phyloP scores from a whole-genome alignment of 2,888 invertebrate genomes.

The Ganaspis brasiliensis region DNA sequence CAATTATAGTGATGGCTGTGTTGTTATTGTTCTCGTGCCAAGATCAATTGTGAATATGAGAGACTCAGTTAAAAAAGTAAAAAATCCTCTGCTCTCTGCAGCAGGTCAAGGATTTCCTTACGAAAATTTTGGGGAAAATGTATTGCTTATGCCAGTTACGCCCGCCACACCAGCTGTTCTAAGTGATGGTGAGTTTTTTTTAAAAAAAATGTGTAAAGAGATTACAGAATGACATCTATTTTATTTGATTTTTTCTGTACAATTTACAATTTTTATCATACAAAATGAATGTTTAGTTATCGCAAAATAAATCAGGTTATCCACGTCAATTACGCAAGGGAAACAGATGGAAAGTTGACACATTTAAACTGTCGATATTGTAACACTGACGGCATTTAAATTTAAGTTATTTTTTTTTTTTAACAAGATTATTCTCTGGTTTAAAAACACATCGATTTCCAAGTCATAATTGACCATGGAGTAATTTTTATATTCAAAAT shows the following conservation, averaged over 20 bases:
- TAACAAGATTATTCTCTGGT: neutral
- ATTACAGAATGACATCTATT: constrained; percentile 60
- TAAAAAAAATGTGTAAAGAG: constrained; percentile 12
- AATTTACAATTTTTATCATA: neutral
- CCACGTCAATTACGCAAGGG: neutral
- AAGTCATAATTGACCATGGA: too few relatives aligned
- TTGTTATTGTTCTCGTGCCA: constrained; percentile 31
- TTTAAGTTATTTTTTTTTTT: constrained; percentile 3
- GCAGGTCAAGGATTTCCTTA: constrained; percentile 88
- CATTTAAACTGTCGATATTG: neutral
- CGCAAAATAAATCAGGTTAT: neutral
- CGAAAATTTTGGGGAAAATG: constrained; percentile 88
- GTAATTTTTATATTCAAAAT: too few relatives aligned
- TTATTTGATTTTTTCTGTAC: constrained; percentile 14
- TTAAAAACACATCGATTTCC: too few relatives aligned
- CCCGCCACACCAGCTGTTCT: constrained; percentile 75
- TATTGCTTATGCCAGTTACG: constrained; percentile 86
- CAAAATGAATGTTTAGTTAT: neutral
- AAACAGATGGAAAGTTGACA: constrained; percentile 12
- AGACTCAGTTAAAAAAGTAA: constrained; percentile 81
- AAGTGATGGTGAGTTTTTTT: constrained; percentile 74
- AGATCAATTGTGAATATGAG: constrained; percentile 68
- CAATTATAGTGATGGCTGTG: constrained; percentile 11
- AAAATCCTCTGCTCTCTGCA: constrained; percentile 88
- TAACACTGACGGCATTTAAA: neutral